phyloP scores from a whole-genome alignment of 2,113 vertebrate genomes.

The Pseudopipra pipra region DNA sequence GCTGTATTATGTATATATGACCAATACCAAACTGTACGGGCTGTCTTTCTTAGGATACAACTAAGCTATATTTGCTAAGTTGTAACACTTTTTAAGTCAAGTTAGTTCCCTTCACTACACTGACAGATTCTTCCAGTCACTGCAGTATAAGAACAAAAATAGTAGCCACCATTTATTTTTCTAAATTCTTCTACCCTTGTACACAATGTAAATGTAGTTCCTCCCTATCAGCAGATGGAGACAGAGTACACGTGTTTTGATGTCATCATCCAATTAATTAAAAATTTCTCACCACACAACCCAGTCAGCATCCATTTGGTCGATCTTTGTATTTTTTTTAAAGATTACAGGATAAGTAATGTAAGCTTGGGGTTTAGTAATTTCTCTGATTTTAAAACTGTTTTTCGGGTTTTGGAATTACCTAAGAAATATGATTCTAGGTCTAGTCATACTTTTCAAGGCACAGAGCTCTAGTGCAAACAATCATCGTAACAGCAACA shows the following conservation, averaged over 20 bases:
- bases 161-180: neutral
- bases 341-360: neutral
- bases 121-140: neutral
- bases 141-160: neutral
- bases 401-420: neutral
- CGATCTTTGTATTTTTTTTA: neutral
- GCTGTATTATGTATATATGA: neutral
- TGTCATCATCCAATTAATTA: neutral
- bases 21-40: neutral
- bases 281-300: neutral
- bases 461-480: neutral
- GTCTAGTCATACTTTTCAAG: neutral
- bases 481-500: neutral
- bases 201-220: neutral
- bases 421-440: neutral
- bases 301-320: neutral
- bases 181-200: neutral
- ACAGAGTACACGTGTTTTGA: conserved; percentile 57
- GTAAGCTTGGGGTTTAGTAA: neutral
- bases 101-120: neutral
- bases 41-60: neutral
- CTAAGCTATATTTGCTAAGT: neutral
- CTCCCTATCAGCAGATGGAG: conserved; percentile 64
- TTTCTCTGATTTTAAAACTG: neutral
- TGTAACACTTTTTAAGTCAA: neutral